Conservation (phyloP, 2,113 vertebrate species). For the Corythoichthys haematopterus region DNA sequence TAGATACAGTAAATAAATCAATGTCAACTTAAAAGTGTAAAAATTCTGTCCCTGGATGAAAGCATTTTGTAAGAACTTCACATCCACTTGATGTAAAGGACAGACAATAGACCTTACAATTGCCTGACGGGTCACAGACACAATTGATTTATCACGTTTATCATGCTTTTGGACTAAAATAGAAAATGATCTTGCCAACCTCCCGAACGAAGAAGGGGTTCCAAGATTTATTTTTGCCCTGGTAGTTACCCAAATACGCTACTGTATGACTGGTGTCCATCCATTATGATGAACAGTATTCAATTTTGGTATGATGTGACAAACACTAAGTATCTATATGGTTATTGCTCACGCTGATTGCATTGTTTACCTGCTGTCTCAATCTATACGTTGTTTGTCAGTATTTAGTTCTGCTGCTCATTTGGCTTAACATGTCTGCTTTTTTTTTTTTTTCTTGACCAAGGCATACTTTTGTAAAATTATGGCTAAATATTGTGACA, state of each 20-base stretch:
- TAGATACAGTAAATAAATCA: slow-evolving; percentile 48
- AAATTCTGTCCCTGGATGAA: slow-evolving; percentile 1
- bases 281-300: neutral
- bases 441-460: neutral
- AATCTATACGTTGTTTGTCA: neutral
- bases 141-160: neutral
- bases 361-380: neutral
- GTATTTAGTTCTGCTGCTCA: neutral
- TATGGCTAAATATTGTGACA: slow-evolving; percentile 6
- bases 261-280: neutral
- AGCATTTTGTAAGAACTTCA: slow-evolving; percentile 17
- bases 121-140: neutral
- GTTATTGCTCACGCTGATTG: neutral
- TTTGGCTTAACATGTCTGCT: neutral
- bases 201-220: neutral
- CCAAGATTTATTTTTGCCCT: neutral
- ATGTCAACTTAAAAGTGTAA: slow-evolving; percentile 46
- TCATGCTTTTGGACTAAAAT: neutral
- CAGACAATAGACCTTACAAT: slow-evolving; percentile 15
- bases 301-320: neutral
- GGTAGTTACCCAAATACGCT: neutral
- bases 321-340: neutral
- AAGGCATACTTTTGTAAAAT: slow-evolving; percentile 40
- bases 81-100: slow-evolving; percentile 19
- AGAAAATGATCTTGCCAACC: neutral